Conservation (phyloP, 2,113 vertebrate species). For the Callocephalon fimbriatum region DNA sequence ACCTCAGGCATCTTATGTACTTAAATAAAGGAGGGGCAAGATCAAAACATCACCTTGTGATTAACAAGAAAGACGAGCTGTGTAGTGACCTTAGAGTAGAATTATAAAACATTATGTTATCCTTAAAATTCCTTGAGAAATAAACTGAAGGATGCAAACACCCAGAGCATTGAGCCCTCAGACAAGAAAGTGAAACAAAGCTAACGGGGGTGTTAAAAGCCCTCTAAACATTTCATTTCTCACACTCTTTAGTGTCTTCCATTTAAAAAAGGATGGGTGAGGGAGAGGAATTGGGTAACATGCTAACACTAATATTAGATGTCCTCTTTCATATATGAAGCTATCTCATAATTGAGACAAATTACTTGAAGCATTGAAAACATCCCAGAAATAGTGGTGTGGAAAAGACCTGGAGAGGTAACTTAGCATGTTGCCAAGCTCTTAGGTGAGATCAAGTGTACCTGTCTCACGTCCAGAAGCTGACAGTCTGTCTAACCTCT, state of each 20-base stretch:
- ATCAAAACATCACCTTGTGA: not conserved
- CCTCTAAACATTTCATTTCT: not conserved
- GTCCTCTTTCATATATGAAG: not conserved
- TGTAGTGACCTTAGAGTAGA: not conserved
- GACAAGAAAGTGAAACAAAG: not conserved
- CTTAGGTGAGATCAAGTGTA: slow-evolving; percentile 4
- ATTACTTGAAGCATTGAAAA: slow-evolving; percentile 12
- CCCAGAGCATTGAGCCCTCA: not conserved
- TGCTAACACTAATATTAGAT: not conserved
- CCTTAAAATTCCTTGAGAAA: not conserved
- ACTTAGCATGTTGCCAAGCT: not conserved
- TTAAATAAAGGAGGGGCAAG: slow-evolving; percentile 11
- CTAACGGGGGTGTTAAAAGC: not conserved
- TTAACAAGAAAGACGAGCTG: not conserved
- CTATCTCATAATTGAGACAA: slow-evolving; percentile 16
- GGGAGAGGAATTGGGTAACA: not conserved
- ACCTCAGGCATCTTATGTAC: slow-evolving; percentile 19
- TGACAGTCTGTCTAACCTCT: slow-evolving; percentile 42
- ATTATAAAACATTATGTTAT: not conserved
- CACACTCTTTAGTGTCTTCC: not conserved
- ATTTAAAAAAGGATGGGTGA: not conserved
- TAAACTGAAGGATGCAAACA: not conserved
- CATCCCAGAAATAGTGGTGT: not conserved
- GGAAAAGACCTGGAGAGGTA: not conserved
- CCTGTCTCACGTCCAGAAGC: slow-evolving; percentile 25